Base-by-base conservation (phyloP, 2,113 vertebrate genomes). In the Hipposideros armiger region DNA sequence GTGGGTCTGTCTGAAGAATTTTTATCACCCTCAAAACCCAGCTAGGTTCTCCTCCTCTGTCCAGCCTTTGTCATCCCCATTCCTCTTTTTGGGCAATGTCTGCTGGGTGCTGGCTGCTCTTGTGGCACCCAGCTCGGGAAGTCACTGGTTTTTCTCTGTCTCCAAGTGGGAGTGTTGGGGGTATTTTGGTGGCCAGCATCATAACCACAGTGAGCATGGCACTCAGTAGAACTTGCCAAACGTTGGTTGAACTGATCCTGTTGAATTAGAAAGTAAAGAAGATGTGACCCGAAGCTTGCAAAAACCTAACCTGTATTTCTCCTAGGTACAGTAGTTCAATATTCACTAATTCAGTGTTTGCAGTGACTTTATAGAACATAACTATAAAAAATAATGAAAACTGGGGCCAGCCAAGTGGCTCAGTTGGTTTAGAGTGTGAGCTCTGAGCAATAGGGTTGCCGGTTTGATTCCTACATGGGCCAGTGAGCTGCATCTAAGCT, bases 141-240 rank as follows among this genome's bases (percentile, higher is more conserved):
- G 56, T 70, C 40, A 1, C 7, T 19, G 60, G 10, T n/a, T 73
- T 47, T 7, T 32, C 28, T 72, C 56, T 70, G 3, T 73, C 64
- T 94, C 86, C 3, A 1, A 32, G 56, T 3, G 36, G 62, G 54
- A 11, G 16, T 40, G 64, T 54, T 6, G 11, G 47, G 24, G 22
- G 5, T 10, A 10, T 30, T 36, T 5, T 0, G 73, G 54, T 24
- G 28, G 20, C 45, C 47, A 45, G 60, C 9, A n/a, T 72, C 47
- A 3, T 70, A 56, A 40, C n/a, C 19, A 7, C 19, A 15, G 9
- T 4, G 15, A 7, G 16, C 52, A 22, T 0, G 7, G 30, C 3
- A 1, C 20, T 52, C 64, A 50, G 56, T 14, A 82, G 74, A 81
- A 60, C 22, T 32, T 73, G 40, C 73, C 64, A 36, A 64, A 4